phyloP scores from a whole-genome alignment of 2,113 vertebrate genomes.

The Anser cygnoides region DNA sequence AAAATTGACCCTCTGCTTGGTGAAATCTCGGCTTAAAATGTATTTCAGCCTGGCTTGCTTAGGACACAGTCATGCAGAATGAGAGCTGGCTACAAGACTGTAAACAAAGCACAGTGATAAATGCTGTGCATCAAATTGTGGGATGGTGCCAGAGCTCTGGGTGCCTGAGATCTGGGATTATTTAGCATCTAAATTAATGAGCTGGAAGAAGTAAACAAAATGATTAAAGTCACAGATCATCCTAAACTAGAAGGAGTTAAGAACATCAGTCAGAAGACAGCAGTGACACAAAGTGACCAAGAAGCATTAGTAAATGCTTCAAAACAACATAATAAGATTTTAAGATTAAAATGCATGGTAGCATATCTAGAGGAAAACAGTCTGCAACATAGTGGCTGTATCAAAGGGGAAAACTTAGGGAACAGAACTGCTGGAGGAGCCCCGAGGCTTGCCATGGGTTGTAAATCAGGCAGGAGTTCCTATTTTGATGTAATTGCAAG shows the following conservation, averaged over 20 bases:
- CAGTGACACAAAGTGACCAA: neutral
- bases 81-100: neutral
- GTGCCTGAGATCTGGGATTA: slow-evolving; percentile 7
- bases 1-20: neutral
- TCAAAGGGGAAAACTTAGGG: neutral
- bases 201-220: slow-evolving; percentile 57
- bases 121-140: slow-evolving; percentile 9
- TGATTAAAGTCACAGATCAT: slow-evolving; percentile 31
- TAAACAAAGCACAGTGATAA: slow-evolving; percentile 35
- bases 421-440: neutral
- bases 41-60: neutral
- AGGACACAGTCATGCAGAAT: neutral
- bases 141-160: slow-evolving; percentile 40
- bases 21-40: neutral
- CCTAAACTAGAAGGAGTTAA: slow-evolving; percentile 41
- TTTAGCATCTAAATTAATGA: slow-evolving; percentile 54
- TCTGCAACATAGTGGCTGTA: neutral
- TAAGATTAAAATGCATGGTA: slow-evolving; percentile 14
- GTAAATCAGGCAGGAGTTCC: neutral
- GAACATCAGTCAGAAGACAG: slow-evolving; percentile 26
- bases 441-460: neutral
- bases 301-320: slow-evolving; percentile 8
- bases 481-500: neutral
- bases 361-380: neutral
- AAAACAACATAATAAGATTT: slow-evolving; percentile 27